A percentile compares a stretch with the other conserved stretches of the same genome.
phyloP scores from a whole-genome alignment of 2,888 invertebrate species.

The Leptura quadrifasciata region DNA sequence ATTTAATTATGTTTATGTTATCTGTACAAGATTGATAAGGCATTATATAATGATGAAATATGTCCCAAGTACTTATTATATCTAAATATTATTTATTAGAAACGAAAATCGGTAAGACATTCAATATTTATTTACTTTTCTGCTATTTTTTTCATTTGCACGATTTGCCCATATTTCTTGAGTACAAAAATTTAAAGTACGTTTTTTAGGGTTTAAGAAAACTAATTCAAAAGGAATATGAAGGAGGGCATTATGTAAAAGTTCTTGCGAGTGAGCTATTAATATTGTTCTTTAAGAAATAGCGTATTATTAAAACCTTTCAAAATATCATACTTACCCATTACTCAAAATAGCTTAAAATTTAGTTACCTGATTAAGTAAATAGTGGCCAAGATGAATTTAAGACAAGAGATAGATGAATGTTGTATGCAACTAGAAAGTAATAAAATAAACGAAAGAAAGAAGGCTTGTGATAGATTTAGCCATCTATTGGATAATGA shows the following conservation, averaged over 20 bases:
- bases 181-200: no score
- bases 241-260: neutral
- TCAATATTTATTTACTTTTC: no score
- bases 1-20: no score
- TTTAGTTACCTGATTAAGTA: neutral
- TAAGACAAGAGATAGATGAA: constrained; percentile 41
- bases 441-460: constrained; percentile 55
- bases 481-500: constrained; percentile 49
- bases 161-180: no score
- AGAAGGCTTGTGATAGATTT: constrained; percentile 56
- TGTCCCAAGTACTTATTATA: no score
- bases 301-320: neutral
- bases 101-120: no score
- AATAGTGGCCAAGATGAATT: constrained; percentile 32
- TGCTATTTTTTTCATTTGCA: no score
- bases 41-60: no score
- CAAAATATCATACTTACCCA: neutral
- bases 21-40: no score
- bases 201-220: neutral
- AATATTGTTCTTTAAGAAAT: neutral
- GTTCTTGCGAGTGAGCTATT: no score
- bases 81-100: no score
- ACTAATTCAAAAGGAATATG: neutral
- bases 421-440: constrained; percentile 42
- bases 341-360: neutral